phyloP scores from a whole-genome alignment of 2,888 invertebrate genomes.

The Uropetala carovei region DNA sequence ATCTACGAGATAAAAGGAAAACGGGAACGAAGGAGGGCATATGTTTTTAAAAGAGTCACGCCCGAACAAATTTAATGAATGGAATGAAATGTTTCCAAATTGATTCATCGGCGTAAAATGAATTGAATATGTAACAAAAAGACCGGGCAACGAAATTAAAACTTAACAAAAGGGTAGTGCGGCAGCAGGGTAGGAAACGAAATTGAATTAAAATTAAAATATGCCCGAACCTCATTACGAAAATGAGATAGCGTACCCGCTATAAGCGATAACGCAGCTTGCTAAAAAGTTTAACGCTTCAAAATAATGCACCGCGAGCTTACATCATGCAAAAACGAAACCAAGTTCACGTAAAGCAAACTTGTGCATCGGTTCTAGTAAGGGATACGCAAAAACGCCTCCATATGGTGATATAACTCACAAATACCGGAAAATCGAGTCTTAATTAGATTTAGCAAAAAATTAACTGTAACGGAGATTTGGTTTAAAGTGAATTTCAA shows the following conservation, averaged over 20 bases:
- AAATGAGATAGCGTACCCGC: background rate
- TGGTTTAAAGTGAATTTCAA: background rate
- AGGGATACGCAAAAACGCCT: background rate
- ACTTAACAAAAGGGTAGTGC: background rate
- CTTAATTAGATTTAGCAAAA: too few relatives aligned
- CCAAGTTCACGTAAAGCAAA: background rate
- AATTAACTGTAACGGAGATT: background rate
- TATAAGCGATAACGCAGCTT: background rate
- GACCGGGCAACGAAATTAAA: background rate
- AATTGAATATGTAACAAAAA: background rate
- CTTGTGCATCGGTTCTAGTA: background rate
- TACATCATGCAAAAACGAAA: background rate
- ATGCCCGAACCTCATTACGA: background rate
- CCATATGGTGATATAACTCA: background rate
- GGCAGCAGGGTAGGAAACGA: background rate
- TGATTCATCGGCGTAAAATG: background rate
- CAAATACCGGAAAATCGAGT: background rate
- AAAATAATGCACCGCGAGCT: background rate
- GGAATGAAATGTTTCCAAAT: background rate
- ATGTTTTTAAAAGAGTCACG: background rate
- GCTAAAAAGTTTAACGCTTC: background rate
- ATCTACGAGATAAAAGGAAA: too few relatives aligned
- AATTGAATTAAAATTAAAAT: slow-evolving; percentile 18
- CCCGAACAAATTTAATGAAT: background rate
- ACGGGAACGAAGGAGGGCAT: too few relatives aligned